Base-by-base conservation (phyloP, 2,888 invertebrate genomes). In the Limnephilus marmoratus region DNA sequence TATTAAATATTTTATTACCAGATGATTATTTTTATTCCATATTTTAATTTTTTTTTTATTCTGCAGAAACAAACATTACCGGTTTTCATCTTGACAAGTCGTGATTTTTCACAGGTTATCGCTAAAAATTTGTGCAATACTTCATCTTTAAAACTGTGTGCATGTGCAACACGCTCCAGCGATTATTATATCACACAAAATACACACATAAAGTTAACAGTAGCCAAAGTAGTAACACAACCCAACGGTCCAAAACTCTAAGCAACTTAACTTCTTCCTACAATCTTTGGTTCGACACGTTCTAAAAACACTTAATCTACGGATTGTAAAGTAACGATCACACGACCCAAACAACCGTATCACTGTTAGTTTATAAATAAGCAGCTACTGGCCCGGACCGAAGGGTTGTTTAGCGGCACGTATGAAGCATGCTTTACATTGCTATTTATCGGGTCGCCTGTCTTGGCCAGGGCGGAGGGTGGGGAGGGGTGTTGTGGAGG, bases 401-500 rank as follows among this genome's bases (percentile, higher is more conserved):
- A 29, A 45, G 86, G 45, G 45, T 45, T 86, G 86, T 86, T 85
- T 90, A 85, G 85, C 83, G 68, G 90, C 90, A 90, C 90, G 90
- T 90, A 90, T 90, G 90, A 90, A 41, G 41, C 90, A 90, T 90
- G 92, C 83, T 91, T 87, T 92, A 92, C 93, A 91, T 90, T 90
- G 92, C 92, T 93, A 93, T 93, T 93, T 93, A 93, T 93, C 91
- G 92, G 92, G 41, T 86, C 86, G 86, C 86, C 45, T 45, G 37
- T 37, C 45, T 29, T 86, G 34, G 24, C n/a, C 7, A n/a, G 0
- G 9, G 29, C 15, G 86, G 86, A 13, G 12, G 85, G 85, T 1
- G 86, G 90, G 90, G 80, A 34, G 85, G 68, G 24, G 90, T 85
- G 24, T 18, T 2, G 24, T 18, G 68, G 68, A 24, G 68, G 68